These are phyloP conservation scores for Pseudomyrmex pallidus DNA, from an alignment of 1,140 invertebrate species.

Conservation along the genomic window DNA sequence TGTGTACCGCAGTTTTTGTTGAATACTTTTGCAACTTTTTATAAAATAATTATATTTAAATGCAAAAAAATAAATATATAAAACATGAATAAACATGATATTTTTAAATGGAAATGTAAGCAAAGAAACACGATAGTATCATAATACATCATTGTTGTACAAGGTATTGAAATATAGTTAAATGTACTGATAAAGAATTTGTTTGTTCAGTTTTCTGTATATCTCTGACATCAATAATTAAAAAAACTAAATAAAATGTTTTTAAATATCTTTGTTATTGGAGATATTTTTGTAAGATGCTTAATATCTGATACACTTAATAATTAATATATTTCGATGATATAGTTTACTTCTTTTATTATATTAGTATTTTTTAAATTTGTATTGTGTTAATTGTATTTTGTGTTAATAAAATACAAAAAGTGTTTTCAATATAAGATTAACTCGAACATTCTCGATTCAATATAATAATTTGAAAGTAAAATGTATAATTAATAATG, in stretches of 20 bases:
- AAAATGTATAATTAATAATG: constrained; percentile 56
- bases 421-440: no score
- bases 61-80: constrained; percentile 5
- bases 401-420: constrained; percentile 2
- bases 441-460: constrained; percentile 14
- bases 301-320: no score
- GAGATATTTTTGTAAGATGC: no score
- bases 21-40: constrained; percentile 19
- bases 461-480: constrained; percentile 56
- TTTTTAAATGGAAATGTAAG: background rate
- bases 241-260: background rate
- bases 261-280: background rate
- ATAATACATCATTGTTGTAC: no score
- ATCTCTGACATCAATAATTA: background rate
- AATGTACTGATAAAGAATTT: no score
- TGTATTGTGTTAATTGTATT: background rate
- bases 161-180: no score
- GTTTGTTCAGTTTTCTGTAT: no score
- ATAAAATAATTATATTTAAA: background rate
- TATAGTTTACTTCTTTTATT: no score
- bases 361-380: no score
- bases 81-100: background rate
- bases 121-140: no score
- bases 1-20: background rate
- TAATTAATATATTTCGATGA: no score